These are phyloP conservation scores for Agelaius tricolor DNA, from an alignment of 2,113 vertebrate species.

Conservation along the genomic window DNA sequence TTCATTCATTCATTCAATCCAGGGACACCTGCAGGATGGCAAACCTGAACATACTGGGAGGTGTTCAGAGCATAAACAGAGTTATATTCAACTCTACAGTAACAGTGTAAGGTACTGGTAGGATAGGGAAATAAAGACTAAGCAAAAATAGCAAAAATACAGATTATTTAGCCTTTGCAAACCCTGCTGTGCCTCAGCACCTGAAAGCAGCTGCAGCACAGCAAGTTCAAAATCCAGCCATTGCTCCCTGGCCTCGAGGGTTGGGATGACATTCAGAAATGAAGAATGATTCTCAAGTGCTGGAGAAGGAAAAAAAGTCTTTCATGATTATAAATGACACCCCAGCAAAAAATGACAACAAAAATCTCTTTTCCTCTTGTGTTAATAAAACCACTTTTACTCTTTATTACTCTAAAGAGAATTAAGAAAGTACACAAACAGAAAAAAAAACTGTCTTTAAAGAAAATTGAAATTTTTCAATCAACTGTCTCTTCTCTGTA, in stretches of 20 bases:
- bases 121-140: background rate
- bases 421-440: background rate
- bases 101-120: background rate
- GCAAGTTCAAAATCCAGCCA: background rate
- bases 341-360: background rate
- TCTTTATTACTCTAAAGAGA: background rate
- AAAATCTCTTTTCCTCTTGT: background rate
- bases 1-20: background rate
- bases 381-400: background rate
- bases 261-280: background rate
- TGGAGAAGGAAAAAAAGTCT: background rate
- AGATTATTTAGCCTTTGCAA: background rate
- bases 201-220: background rate
- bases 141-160: background rate
- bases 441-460: background rate
- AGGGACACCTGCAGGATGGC: background rate
- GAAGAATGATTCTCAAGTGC: background rate
- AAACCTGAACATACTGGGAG: background rate
- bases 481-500: background rate
- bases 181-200: background rate
- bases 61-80: background rate
- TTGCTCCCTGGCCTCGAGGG: background rate
- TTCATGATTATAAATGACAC: background rate
- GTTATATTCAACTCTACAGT: background rate
- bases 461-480: background rate